Evolutionary conservation across 2,113 vertebrate genomes (phyloP).

Genomic region (Sitta europaea): DNA sequence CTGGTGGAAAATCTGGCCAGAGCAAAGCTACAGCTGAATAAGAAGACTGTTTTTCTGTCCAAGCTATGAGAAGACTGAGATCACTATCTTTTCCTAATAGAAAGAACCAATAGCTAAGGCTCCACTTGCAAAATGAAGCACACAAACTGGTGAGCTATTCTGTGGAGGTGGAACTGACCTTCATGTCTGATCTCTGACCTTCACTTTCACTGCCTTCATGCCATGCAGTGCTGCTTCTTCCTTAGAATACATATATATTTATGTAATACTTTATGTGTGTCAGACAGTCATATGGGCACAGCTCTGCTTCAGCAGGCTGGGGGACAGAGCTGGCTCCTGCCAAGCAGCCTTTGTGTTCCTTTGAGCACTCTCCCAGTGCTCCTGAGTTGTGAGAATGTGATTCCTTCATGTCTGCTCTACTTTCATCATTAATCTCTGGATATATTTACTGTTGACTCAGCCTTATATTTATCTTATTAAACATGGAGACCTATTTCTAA

Average conservation of each 20-base stretch:
- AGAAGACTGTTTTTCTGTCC: neutral
- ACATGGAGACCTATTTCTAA: conserved; percentile 18
- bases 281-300: neutral
- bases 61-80: neutral
- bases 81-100: neutral
- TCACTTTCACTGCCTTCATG: neutral
- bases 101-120: neutral
- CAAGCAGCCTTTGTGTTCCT: neutral
- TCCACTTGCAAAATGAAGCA: neutral
- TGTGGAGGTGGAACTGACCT: neutral
- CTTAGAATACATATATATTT: neutral
- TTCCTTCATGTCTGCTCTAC: neutral
- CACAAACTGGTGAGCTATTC: neutral
- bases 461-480: neutral
- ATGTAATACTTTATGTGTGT: neutral
- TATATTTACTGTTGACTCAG: conserved; percentile 32
- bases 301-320: neutral
- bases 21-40: neutral
- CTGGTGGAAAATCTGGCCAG: neutral
- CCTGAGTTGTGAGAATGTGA: neutral
- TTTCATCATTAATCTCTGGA: conserved; percentile 11
- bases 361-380: neutral
- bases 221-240: neutral
- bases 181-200: neutral
- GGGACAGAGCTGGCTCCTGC: neutral